These are phyloP conservation scores for Sphyrna mokarran DNA, from an alignment of 2,113 vertebrate genomes.

Conservation along the genomic window DNA sequence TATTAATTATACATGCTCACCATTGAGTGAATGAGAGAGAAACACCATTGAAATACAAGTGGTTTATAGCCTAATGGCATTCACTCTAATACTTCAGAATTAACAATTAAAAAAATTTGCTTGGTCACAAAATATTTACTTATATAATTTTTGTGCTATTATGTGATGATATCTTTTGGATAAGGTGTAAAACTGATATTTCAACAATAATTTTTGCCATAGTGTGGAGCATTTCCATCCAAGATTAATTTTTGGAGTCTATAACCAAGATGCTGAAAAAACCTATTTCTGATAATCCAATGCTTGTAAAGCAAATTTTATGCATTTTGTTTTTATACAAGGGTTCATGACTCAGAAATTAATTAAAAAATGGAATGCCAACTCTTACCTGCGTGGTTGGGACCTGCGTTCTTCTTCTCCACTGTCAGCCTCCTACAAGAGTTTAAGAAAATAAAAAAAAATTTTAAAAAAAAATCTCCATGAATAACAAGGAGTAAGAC, in stretches of 20 bases:
- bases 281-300: not conserved
- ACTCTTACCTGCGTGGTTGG: conserved; percentile 81
- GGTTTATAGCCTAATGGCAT: not conserved
- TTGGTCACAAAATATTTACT: not conserved
- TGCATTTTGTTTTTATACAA: not conserved
- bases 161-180: not conserved
- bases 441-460: conserved; percentile 40
- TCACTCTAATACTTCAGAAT: not conserved
- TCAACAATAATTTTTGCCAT: not conserved
- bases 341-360: not conserved
- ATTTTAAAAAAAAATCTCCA: not conserved
- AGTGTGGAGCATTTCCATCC: not conserved
- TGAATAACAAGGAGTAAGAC: not conserved
- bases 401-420: conserved; percentile 86
- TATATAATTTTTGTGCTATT: not conserved
- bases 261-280: not conserved
- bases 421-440: conserved; percentile 80
- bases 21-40: no score
- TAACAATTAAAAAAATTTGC: not conserved
- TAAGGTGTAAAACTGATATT: not conserved
- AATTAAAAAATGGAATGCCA: not conserved
- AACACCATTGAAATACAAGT: not conserved
- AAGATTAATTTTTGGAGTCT: not conserved
- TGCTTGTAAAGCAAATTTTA: not conserved
- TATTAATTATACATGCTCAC: not conserved